phyloP scores from a whole-genome alignment of 1,140 invertebrate species.

The Melipona quadrifasciata region DNA sequence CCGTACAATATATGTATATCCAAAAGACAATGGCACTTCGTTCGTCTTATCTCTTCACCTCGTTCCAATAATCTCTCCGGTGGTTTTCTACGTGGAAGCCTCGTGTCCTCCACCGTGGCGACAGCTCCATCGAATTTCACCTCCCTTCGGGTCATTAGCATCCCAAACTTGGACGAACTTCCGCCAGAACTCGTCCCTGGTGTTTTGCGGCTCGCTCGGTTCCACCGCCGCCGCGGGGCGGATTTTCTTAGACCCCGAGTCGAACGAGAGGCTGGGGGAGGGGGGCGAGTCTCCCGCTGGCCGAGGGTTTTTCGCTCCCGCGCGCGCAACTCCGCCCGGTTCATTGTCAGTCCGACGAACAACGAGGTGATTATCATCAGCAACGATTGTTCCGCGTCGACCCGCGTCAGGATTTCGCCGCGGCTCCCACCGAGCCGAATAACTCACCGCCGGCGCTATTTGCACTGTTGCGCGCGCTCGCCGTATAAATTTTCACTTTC shows the following conservation, averaged over 20 bases:
- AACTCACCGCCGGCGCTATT: slow-evolving; percentile 47
- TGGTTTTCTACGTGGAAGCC: too few relatives aligned
- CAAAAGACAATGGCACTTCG: not conserved
- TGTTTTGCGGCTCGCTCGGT: slow-evolving; percentile 46
- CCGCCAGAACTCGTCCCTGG: not conserved
- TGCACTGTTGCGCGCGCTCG: slow-evolving; percentile 13
- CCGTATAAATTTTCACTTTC: slow-evolving; percentile 59
- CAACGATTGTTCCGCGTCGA: slow-evolving; percentile 68
- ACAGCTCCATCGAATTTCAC: slow-evolving; percentile 17
- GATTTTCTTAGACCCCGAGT: slow-evolving; percentile 36
- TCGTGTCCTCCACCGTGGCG: not conserved
- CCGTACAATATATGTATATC: too few relatives aligned
- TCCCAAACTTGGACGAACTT: slow-evolving; percentile 55
- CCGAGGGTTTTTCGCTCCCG: slow-evolving; percentile 51
- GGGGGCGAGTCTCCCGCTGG: too few relatives aligned
- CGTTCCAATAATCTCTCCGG: not conserved
- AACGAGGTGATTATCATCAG: slow-evolving; percentile 73
- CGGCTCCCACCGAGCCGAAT: slow-evolving; percentile 52
- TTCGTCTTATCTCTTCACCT: not conserved
- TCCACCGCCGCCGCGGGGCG: slow-evolving; percentile 9
- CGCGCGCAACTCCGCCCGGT: not conserved
- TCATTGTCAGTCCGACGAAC: slow-evolving; percentile 61
- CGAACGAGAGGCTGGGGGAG: not conserved
- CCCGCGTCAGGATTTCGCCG: slow-evolving; percentile 47
- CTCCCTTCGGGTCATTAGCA: slow-evolving; percentile 28